Conservation (phyloP, 2,113 vertebrate genomes). For the Dasyprocta punctata region DNA sequence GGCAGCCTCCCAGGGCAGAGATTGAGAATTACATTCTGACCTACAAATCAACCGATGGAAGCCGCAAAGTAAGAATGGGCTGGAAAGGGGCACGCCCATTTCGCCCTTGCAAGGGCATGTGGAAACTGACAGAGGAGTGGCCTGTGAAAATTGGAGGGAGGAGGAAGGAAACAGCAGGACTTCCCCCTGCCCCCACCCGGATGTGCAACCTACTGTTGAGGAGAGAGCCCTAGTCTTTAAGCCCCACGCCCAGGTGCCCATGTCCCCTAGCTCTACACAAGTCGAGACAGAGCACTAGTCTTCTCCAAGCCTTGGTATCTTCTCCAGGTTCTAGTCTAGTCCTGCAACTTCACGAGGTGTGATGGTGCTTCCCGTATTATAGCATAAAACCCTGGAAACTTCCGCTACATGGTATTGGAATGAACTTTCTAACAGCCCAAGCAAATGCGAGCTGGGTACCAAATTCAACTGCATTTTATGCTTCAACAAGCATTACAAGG, state of each 20-base stretch:
- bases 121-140: constrained; percentile 11
- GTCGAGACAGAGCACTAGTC: neutral
- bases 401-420: neutral
- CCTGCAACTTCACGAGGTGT: neutral
- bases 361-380: too few relatives aligned
- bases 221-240: neutral
- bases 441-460: neutral
- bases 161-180: too few relatives aligned
- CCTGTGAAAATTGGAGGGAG: neutral
- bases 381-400: neutral
- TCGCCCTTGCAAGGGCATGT: neutral
- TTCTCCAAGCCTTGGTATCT: neutral
- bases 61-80: constrained; percentile 90
- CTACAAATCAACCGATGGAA: constrained; percentile 92
- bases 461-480: neutral
- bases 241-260: neutral
- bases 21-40: constrained; percentile 98
- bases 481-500: neutral
- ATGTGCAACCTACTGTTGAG: neutral
- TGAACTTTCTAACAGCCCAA: neutral
- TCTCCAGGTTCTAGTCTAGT: neutral
- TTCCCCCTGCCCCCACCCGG: too few relatives aligned
- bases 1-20: constrained; percentile 93
- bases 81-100: neutral
- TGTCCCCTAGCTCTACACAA: neutral